These are phyloP conservation scores for Nothoprocta pentlandii DNA, from an alignment of 2,113 vertebrate genomes.

Conservation along the genomic window DNA sequence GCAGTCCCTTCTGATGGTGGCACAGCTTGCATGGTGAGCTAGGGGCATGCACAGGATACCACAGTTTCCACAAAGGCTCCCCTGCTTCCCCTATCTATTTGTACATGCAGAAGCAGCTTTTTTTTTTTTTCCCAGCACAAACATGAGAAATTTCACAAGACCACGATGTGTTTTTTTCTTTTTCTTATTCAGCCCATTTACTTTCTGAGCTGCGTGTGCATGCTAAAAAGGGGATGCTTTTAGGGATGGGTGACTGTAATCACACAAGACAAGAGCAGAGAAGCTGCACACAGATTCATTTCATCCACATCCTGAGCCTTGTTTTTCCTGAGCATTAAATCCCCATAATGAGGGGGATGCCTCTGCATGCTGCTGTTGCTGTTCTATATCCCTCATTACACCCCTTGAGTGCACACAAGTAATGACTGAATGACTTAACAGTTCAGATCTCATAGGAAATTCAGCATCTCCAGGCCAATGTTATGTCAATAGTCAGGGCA, in stretches of 20 bases:
- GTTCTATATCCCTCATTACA: constrained; percentile 18
- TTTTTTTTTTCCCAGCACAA: not conserved
- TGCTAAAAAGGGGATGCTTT: constrained; percentile 35
- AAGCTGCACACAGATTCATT: constrained; percentile 35
- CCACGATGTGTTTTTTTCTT: not conserved
- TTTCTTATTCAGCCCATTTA: constrained; percentile 4
- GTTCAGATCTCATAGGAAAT: constrained; percentile 29
- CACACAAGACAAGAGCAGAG: constrained; percentile 47
- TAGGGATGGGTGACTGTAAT: constrained; percentile 58
- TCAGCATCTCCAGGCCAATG: not conserved
- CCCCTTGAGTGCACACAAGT: not conserved
- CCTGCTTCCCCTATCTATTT: not conserved
- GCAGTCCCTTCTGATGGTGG: not conserved
- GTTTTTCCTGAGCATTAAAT: constrained; percentile 47
- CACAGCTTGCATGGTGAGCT: not conserved
- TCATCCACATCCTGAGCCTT: constrained; percentile 37
- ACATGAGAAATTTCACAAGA: not conserved
- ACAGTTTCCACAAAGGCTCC: not conserved
- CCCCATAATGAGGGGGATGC: constrained; percentile 21
- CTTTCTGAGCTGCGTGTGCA: not conserved
- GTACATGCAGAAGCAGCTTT: not conserved
- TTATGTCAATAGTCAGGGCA: constrained; percentile 22
- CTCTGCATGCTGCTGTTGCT: not conserved
- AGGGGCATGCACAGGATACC: not conserved
- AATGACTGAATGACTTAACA: not conserved